These are phyloP conservation scores for Paradisaea rubra DNA, from an alignment of 2,113 vertebrate species.

Conservation along the genomic window DNA sequence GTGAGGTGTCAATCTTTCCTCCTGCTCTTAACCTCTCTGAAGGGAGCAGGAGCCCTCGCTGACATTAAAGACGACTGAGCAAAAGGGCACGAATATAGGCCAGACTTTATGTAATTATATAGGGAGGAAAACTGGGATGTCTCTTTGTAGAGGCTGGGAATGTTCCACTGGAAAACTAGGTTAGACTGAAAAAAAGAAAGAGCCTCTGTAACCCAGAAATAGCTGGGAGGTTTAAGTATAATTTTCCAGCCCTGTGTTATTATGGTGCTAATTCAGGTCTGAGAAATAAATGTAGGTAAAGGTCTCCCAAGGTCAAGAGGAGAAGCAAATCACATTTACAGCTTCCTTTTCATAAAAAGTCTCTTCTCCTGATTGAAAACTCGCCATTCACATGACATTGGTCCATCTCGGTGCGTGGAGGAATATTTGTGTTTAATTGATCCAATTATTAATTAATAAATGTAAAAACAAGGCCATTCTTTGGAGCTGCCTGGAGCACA, in stretches of 20 bases:
- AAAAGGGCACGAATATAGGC: constrained; percentile 28
- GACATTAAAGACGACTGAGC: neutral
- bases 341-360: neutral
- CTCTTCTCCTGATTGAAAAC: neutral
- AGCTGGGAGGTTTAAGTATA: constrained; percentile 55
- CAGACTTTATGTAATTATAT: constrained; percentile 52
- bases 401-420: fast-evolving
- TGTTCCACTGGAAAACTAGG: constrained; percentile 59
- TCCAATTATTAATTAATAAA: neutral
- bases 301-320: constrained; percentile 37
- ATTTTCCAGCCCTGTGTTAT: constrained; percentile 53
- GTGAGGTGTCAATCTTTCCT: neutral
- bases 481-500: neutral
- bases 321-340: neutral
- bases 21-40: neutral
- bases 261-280: constrained; percentile 55
- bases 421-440: neutral
- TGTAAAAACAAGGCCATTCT: neutral
- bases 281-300: constrained; percentile 56
- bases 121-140: constrained; percentile 31
- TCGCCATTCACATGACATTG: neutral
- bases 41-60: neutral
- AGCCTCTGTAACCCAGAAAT: constrained; percentile 56
- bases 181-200: constrained; percentile 58
- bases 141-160: constrained; percentile 51